Evolutionary conservation across 2,113 vertebrate genomes (phyloP).

Genomic region (Phocoena phocoena): DNA sequence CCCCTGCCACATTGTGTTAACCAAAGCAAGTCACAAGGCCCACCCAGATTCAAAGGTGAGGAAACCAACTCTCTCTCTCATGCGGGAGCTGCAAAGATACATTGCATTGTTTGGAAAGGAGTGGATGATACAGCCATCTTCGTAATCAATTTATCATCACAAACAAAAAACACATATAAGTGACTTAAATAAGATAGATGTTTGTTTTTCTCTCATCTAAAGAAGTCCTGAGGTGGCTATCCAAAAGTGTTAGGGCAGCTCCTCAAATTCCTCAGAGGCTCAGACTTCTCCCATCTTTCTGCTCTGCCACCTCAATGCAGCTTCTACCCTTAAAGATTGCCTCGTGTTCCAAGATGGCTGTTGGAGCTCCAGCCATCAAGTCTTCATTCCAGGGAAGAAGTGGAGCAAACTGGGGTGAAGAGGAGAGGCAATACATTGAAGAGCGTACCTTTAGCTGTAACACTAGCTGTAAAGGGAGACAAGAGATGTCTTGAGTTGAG

Average conservation of each 20-base stretch:
- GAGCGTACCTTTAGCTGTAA: background rate
- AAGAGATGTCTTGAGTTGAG: background rate
- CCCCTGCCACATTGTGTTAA: background rate
- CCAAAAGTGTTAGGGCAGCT: background rate
- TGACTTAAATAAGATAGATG: background rate
- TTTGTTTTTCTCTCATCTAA: background rate
- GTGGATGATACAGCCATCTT: background rate
- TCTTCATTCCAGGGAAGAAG: background rate
- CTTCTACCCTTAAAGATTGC: background rate
- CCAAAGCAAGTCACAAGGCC: background rate
- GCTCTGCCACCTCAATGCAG: background rate
- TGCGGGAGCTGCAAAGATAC: background rate
- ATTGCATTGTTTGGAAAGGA: background rate
- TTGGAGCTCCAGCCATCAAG: background rate
- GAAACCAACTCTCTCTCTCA: background rate
- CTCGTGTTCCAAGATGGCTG: background rate
- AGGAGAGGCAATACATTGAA: background rate
- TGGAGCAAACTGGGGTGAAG: background rate
- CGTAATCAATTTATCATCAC: background rate
- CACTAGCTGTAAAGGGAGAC: background rate
- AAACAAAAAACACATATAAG: background rate
- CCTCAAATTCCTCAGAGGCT: background rate
- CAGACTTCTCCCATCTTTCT: background rate
- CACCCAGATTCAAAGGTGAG: background rate
- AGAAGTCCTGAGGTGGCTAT: background rate